Conservation (phyloP, 1,140 invertebrate genomes). For the Magallana angulata region DNA sequence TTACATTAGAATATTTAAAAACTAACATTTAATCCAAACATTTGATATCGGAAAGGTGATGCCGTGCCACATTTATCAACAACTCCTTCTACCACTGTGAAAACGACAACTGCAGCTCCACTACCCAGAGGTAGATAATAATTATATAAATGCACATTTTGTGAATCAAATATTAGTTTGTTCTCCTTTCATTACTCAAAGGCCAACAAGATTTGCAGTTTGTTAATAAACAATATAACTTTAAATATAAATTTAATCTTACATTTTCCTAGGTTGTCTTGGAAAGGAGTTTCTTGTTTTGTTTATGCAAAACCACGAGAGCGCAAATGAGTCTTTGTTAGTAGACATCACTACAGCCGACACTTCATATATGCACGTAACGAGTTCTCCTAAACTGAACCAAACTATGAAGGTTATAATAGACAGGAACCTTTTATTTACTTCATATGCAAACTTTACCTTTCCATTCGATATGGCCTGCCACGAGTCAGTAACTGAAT, state of each 20-base stretch:
- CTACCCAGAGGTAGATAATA: not conserved
- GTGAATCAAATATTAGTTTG: too few relatives aligned
- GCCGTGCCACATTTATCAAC: not conserved
- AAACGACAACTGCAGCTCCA: not conserved
- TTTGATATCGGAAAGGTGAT: not conserved
- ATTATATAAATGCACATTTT: too few relatives aligned
- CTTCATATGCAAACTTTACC: rapidly evolving
- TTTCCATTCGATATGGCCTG: not conserved
- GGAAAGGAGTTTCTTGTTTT: not conserved
- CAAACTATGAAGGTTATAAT: not conserved
- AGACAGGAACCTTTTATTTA: not conserved
- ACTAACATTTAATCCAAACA: not conserved
- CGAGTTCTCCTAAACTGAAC: not conserved
- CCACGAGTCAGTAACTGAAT: not conserved
- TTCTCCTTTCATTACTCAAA: too few relatives aligned
- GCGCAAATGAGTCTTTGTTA: not conserved
- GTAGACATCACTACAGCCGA: not conserved
- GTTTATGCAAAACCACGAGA: not conserved
- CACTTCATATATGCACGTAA: not conserved
- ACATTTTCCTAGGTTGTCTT: not conserved
- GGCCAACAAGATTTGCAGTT: too few relatives aligned
- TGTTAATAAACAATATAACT: too few relatives aligned
- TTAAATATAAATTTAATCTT: too few relatives aligned
- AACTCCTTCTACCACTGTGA: not conserved
- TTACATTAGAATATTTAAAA: not conserved